Base-by-base conservation (phyloP, 2,888 invertebrate genomes). In the Leptinotarsa rubiginosa region DNA sequence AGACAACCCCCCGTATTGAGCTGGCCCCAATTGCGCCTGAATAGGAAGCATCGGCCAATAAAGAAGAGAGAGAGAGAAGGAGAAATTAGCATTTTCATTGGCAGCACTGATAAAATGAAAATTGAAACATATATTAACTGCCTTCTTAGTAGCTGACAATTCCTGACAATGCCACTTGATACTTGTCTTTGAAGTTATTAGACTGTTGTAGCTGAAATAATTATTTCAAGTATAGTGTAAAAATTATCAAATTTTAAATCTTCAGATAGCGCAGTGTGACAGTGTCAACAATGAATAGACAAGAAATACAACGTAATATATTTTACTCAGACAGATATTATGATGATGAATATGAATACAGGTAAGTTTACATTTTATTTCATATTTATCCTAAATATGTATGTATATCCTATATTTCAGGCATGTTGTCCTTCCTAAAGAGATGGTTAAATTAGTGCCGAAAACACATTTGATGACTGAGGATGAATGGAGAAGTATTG, bases 301-400 rank as follows among this genome's bases (percentile, higher is more conserved):
- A 86, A 79, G 86, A 87, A 77, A 76, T 87, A 78, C 85, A 85
- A 71, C 92, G 93, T 87, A 93, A 95, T 79, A 97, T 97, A 83
- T 97, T 95, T 86, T 97, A 97, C 88, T 97, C 97, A 0, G 95
- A 95, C 80, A 97, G 97, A 91, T 97, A 97, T 88, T 94, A 92
- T 84, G 97, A 97, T 85, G 96, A 96, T 76, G 91, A 94, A 81
- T 95, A 92, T 85, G 97, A 97, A 88, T 97, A 97, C 90, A 94
- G 97, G 97, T 97, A 90, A 87, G 88, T 87, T 41, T 50, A 56
- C 4, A 15, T 16, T 7, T 31, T n/a, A 13, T 50, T 50, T 15
- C 15, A 16, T 4, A 16, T 50, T 50, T n/a, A 50, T 7, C 1
- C 4, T 2, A 50, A 50, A 50, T 50, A 41, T 41, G 41, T 41